Percentiles rank a stretch among this genome's conserved stretches.
Conservation (phyloP, 1,140 invertebrate species). For the Asbolus verrucosus region DNA sequence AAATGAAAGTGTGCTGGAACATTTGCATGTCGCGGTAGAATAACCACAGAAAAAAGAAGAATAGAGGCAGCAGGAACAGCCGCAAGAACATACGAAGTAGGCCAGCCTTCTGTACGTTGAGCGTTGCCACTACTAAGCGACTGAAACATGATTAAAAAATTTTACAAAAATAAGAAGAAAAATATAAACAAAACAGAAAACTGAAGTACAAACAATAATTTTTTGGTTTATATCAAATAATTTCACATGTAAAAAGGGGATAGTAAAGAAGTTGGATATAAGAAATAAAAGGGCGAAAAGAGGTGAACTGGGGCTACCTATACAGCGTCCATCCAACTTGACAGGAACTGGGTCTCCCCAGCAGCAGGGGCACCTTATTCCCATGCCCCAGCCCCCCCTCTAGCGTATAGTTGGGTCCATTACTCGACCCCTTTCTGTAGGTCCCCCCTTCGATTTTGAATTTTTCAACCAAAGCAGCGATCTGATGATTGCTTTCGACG, state of each 20-base stretch:
- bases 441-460: conserved; percentile 85
- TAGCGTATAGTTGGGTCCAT: conserved; percentile 50
- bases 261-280: no score
- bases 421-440: conserved; percentile 71
- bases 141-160: no score
- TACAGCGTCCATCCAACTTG: conserved; percentile 81
- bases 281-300: not conserved
- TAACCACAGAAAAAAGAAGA: conserved; percentile 82
- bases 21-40: conserved; percentile 82
- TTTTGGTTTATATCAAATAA: no score
- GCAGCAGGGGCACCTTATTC: conserved; percentile 77
- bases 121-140: conserved; percentile 79
- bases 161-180: no score
- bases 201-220: no score
- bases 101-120: conserved; percentile 80
- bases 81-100: conserved; percentile 79
- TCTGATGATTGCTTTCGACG: conserved; percentile 92
- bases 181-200: no score
- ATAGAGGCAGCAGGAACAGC: conserved; percentile 80
- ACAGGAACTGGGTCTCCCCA: conserved; percentile 78
- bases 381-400: conserved; percentile 63
- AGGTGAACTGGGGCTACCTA: conserved; percentile 68
- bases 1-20: conserved; percentile 80
- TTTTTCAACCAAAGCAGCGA: conserved; percentile 90
- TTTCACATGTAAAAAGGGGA: no score